These are phyloP conservation scores for Gymnoscelis rufifasciata DNA, from an alignment of 2,888 invertebrate genomes.

Conservation along the genomic window DNA sequence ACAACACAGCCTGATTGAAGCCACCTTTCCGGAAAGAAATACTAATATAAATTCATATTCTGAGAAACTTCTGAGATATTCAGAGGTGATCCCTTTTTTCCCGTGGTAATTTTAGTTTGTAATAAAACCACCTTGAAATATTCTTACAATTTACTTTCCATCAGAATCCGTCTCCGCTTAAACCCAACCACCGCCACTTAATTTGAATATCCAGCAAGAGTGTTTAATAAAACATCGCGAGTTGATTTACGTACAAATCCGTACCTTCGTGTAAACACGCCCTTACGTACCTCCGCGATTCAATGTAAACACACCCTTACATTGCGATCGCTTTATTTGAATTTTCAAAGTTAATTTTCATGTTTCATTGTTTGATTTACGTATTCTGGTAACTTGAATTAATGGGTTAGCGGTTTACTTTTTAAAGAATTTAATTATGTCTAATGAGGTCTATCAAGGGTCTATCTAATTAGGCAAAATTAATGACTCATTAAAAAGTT, in stretches of 20 bases:
- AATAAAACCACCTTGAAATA: too few relatives aligned
- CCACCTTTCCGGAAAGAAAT: too few relatives aligned
- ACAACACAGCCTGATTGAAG: too few relatives aligned
- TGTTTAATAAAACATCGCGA: conserved; percentile 77
- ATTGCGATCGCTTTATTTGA: conserved; percentile 43
- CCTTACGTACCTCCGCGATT: conserved; percentile 47
- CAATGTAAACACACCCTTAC: conserved; percentile 26
- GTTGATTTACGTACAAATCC: conserved; percentile 76
- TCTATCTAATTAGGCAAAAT: too few relatives aligned
- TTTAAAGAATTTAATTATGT: background rate
- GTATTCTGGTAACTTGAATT: conserved; percentile 23
- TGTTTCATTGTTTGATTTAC: conserved; percentile 29
- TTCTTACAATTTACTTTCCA: too few relatives aligned
- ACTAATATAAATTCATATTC: too few relatives aligned
- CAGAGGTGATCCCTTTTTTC: too few relatives aligned
- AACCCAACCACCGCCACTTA: conserved; percentile 60
- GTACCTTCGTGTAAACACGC: conserved; percentile 74
- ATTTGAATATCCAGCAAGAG: conserved; percentile 75
- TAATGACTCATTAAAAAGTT: too few relatives aligned
- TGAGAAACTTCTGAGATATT: too few relatives aligned
- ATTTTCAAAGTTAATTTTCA: conserved; percentile 46
- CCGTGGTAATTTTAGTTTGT: too few relatives aligned
- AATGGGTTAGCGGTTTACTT: conserved; percentile 1
- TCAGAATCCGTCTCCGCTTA: conserved; percentile 40
- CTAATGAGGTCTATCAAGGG: background rate